Evolutionary conservation across 2,113 vertebrate species (phyloP).

Genomic region (Brachypteracias leptosomus): DNA sequence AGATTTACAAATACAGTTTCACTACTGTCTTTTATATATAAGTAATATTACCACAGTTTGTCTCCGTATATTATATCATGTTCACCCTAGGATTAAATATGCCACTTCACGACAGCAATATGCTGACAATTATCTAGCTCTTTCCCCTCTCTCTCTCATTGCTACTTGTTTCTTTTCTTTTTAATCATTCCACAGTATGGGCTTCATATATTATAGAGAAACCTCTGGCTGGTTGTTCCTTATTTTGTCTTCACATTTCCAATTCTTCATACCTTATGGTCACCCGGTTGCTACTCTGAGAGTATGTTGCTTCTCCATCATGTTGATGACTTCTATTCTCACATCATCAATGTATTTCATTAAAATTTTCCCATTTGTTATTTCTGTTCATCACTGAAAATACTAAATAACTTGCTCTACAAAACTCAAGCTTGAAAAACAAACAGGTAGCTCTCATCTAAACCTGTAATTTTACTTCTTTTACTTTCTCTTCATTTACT

Average conservation of each 20-base stretch:
- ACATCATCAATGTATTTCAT: not conserved
- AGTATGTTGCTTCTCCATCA: not conserved
- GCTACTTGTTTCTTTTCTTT: not conserved
- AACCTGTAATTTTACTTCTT: not conserved
- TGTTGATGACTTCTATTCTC: not conserved
- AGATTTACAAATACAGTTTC: not conserved
- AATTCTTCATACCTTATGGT: not conserved
- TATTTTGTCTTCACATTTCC: not conserved
- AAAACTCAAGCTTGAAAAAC: not conserved
- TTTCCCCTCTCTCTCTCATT: not conserved
- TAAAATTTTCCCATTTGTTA: not conserved
- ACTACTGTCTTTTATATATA: not conserved
- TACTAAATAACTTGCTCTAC: not conserved
- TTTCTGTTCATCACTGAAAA: not conserved
- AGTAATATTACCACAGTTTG: not conserved
- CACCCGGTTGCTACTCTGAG: not conserved
- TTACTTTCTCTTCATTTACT: not conserved
- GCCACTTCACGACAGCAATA: not conserved
- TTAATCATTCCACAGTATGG: not conserved
- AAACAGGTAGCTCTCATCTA: not conserved
- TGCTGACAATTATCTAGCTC: not conserved
- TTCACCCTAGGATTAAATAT: not conserved
- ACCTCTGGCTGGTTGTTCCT: not conserved
- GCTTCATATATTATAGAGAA: not conserved
- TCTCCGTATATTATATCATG: fast-evolving